These are phyloP conservation scores for Shinisaurus crocodilurus DNA, from an alignment of 2,113 vertebrate species.

Conservation along the genomic window DNA sequence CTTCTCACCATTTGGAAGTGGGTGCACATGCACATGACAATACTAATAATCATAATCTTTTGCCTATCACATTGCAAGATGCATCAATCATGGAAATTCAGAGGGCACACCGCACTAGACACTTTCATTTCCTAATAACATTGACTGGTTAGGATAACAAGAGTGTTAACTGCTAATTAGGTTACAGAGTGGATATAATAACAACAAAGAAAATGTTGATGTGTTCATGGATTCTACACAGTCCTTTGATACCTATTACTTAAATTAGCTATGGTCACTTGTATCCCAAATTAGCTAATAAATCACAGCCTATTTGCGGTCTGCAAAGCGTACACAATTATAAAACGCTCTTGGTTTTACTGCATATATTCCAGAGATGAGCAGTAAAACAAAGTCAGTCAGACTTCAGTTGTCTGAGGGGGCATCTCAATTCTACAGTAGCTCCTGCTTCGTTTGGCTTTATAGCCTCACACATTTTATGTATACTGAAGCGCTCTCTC, in stretches of 20 bases:
- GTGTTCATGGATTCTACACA: conserved; percentile 73
- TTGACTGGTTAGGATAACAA: conserved; percentile 66
- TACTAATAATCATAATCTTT: not conserved
- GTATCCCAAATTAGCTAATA: conserved; percentile 62
- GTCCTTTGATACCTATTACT: conserved; percentile 66
- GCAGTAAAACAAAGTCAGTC: conserved; percentile 6
- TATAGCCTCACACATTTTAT: not conserved
- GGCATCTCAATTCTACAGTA: conserved; percentile 16
- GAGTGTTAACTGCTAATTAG: conserved; percentile 75
- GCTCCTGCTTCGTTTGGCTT: not conserved
- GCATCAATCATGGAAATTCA: conserved; percentile 55
- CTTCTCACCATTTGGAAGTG: too few species aligned
- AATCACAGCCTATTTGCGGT: conserved; percentile 27
- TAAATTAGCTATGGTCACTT: conserved; percentile 71
- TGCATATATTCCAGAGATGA: not conserved
- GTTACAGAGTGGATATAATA: conserved; percentile 74
- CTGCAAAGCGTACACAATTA: conserved; percentile 6
- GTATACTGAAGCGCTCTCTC: not conserved
- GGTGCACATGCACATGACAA: not conserved
- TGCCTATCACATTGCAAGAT: conserved; percentile 36
- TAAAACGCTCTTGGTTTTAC: not conserved
- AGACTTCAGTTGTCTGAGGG: not conserved
- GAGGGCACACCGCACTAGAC: conserved; percentile 45
- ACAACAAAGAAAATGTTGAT: conserved; percentile 70
- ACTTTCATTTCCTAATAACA: conserved; percentile 58